Percentiles rank a stretch among this genome's conserved stretches.
These are phyloP conservation scores for Orchesella cincta DNA, from an alignment of 1,140 invertebrate genomes.

Conservation along the genomic window DNA sequence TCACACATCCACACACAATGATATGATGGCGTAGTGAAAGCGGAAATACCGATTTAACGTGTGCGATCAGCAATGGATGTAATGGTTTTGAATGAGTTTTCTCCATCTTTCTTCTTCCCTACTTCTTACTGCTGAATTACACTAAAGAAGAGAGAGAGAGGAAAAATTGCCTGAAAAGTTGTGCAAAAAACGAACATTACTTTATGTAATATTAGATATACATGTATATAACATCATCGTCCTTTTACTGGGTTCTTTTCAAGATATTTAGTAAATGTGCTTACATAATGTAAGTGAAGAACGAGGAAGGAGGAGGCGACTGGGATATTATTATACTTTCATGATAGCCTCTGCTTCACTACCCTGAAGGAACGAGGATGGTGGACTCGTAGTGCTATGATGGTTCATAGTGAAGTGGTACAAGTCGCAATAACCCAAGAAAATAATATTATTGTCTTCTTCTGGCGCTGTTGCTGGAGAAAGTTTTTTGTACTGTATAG, in stretches of 20 bases:
- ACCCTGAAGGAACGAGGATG: not conserved
- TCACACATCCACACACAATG: not conserved
- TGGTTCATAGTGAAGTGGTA: not conserved
- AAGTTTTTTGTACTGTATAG: not conserved
- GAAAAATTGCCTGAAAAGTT: slow-evolving; percentile 10
- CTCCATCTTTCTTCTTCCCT: not conserved
- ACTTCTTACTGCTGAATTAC: not conserved
- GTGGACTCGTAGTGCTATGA: not conserved
- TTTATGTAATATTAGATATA: too few relatives aligned
- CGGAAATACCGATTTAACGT: not conserved
- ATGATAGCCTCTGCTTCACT: not conserved
- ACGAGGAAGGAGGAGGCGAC: too few relatives aligned
- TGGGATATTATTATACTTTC: too few relatives aligned
- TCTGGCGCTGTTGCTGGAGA: not conserved
- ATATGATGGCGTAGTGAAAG: not conserved
- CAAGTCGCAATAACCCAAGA: not conserved
- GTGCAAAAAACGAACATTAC: not conserved
- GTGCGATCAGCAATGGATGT: not conserved
- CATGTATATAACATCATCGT: too few relatives aligned
- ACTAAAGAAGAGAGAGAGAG: not conserved
- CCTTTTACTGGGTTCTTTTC: too few relatives aligned
- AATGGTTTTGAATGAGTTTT: slow-evolving; percentile 8
- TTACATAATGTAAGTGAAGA: too few relatives aligned
- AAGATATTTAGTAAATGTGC: too few relatives aligned
- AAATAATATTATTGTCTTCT: not conserved